A percentile compares a stretch with the other conserved stretches of the same genome.
phyloP scores from a whole-genome alignment of 1,140 invertebrate species.

The Sycophila sp. region DNA sequence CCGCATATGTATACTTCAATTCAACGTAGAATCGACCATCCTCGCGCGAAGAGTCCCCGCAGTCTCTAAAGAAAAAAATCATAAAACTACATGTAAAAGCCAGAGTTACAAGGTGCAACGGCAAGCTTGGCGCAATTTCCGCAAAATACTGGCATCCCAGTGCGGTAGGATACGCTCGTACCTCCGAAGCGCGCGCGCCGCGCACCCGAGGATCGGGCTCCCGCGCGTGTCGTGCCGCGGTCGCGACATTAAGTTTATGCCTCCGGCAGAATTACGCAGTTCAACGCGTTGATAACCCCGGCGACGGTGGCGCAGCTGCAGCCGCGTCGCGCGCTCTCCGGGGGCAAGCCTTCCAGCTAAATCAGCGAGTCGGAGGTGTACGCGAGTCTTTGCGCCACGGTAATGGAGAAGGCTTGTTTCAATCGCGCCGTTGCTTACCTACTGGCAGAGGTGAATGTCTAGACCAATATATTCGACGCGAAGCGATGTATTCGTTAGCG shows the following conservation, averaged over 20 bases:
- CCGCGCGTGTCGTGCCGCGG: not conserved
- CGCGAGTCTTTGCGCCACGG: no score
- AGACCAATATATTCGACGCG: no score
- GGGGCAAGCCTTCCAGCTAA: not conserved
- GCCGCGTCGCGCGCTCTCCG: not conserved
- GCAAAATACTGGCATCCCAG: not conserved
- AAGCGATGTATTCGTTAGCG: no score
- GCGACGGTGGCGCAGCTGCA: not conserved
- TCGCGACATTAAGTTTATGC: conserved; percentile 47
- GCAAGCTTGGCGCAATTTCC: not conserved
- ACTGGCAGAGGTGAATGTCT: not conserved
- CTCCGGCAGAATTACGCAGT: conserved; percentile 46
- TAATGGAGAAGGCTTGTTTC: conserved; percentile 18
- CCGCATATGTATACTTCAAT: no score
- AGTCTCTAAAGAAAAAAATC: not conserved
- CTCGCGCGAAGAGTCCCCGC: not conserved
- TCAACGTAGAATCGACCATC: no score
- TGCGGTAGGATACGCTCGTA: not conserved
- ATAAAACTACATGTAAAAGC: not conserved
- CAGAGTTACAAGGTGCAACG: not conserved
- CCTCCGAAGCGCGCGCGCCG: not conserved
- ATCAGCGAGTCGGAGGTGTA: not conserved
- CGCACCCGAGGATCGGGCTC: no score
- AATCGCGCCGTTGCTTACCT: not conserved
- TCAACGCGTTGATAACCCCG: conserved; percentile 51